These are phyloP conservation scores for Melanophora roralis DNA, from an alignment of 2,888 invertebrate species.

Conservation along the genomic window DNA sequence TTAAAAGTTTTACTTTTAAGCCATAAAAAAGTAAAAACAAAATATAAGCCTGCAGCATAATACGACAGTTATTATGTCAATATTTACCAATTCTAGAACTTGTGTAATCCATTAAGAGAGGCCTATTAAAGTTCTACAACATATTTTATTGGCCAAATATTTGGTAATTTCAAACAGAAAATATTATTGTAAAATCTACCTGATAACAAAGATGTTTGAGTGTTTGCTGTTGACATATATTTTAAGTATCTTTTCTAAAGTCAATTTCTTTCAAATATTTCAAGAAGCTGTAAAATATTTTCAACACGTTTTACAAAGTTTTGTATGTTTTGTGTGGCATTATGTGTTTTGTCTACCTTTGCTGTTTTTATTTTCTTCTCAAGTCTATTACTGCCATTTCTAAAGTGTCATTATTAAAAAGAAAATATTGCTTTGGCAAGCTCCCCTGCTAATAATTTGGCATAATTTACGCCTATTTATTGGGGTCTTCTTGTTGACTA, in stretches of 20 bases:
- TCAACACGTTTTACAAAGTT: background rate
- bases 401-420: slow-evolving; percentile 6
- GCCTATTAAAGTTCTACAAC: slow-evolving; percentile 6
- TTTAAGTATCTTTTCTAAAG: background rate
- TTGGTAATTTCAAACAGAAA: background rate
- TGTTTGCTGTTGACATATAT: background rate
- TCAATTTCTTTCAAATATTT: background rate
- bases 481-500: background rate
- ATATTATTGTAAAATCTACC: background rate
- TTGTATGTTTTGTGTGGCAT: background rate
- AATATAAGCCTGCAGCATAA: background rate
- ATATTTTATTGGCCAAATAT: background rate
- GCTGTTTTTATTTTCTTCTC: background rate
- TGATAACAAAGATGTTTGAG: background rate
- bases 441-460: slow-evolving; percentile 32
- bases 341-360: slow-evolving; percentile 11
- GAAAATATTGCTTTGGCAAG: slow-evolving; percentile 1
- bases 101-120: background rate
- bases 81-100: slow-evolving; percentile 8
- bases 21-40: background rate
- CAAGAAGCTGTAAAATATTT: background rate
- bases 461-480: background rate
- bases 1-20: background rate
- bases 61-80: background rate
- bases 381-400: background rate